Conservation (phyloP, 2,888 invertebrate species). For the Ephialtes manifestator region DNA sequence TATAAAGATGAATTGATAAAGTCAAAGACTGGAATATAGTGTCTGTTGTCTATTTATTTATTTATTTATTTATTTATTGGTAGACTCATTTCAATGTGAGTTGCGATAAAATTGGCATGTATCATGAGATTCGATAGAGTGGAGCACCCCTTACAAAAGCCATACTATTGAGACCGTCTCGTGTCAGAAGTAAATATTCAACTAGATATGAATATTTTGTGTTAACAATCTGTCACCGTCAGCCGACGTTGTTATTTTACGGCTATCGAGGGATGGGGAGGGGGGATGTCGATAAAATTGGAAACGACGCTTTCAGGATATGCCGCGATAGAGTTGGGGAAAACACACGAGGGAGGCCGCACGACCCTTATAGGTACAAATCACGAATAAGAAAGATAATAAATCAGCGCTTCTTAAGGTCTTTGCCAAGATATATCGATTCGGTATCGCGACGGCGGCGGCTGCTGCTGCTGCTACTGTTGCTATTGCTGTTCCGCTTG, state of each 20-base stretch:
- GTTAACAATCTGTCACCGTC: conserved; percentile 48
- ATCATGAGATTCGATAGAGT: no score
- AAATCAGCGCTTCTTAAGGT: conserved; percentile 43
- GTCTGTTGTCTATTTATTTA: not conserved
- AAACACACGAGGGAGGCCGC: not conserved
- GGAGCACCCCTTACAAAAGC: no score
- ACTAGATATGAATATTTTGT: conserved; percentile 31
- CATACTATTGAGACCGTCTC: no score
- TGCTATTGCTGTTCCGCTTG: not conserved
- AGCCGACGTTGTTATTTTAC: not conserved
- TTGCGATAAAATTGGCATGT: no score
- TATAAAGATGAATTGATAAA: not conserved
- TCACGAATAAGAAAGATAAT: conserved; percentile 27
- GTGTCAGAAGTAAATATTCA: conserved; percentile 10
- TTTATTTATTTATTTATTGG: not conserved
- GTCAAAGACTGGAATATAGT: not conserved
- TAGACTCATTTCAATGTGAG: no score
- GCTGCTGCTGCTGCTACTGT: not conserved
- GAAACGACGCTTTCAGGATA: not conserved
- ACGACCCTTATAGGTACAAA: conserved; percentile 11
- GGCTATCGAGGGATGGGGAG: not conserved
- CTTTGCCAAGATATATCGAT: conserved; percentile 30
- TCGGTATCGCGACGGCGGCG: not conserved
- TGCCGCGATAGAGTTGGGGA: conserved; percentile 24
- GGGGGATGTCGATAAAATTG: conserved; percentile 26